Conservation (phyloP, 2,113 vertebrate species). For the Antigone vipio region DNA sequence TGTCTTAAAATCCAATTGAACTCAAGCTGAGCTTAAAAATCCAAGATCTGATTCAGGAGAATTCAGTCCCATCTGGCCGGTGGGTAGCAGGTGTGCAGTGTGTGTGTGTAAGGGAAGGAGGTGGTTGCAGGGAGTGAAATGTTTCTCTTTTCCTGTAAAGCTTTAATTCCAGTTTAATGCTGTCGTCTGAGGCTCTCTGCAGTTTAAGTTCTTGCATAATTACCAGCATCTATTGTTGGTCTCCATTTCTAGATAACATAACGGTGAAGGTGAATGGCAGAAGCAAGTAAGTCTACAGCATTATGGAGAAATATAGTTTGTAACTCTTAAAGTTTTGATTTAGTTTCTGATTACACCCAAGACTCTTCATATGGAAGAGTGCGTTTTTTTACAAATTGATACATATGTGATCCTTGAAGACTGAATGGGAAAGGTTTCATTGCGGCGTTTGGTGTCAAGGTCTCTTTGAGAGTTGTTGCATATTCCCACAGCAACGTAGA, state of each 20-base stretch:
- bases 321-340: conserved; percentile 47
- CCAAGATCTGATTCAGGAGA: not conserved
- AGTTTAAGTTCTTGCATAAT: conserved; percentile 63
- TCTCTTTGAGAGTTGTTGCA: not conserved
- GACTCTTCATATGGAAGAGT: not conserved
- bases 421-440: not conserved
- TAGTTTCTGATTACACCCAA: conserved; percentile 31
- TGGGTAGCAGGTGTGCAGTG: conserved; percentile 27
- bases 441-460: not conserved
- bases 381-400: not conserved
- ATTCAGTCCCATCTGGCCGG: conserved; percentile 24
- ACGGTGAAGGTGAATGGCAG: conserved; percentile 54
- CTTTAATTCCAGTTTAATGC: conserved; percentile 58
- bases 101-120: not conserved
- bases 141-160: conserved; percentile 39
- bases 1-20: conserved; percentile 14
- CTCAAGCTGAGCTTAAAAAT: conserved; percentile 23
- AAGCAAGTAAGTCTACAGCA: conserved; percentile 42
- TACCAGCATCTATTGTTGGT: conserved; percentile 57
- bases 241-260: conserved; percentile 58
- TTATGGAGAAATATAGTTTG: conserved; percentile 50
- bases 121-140: conserved; percentile 13
- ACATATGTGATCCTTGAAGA: not conserved
- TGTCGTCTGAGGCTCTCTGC: conserved; percentile 51
- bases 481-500: not conserved